Evolutionary conservation across 2,113 vertebrate genomes (phyloP), one percentile per base, ranked within the genome.

Genomic region (Nicator chloris): DNA sequence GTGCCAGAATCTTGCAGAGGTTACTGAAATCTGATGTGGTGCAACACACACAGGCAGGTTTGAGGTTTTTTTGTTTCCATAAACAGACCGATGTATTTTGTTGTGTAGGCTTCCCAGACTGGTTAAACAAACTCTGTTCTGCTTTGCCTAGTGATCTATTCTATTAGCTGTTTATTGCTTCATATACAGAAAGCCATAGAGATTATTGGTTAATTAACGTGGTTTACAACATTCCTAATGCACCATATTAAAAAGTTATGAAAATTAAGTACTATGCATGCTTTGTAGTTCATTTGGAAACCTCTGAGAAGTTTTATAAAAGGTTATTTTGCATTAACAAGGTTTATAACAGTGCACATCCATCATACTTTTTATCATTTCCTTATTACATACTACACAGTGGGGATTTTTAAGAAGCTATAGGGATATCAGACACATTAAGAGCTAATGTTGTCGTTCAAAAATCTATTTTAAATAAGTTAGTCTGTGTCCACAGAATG

Each of bases 191-290:
- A 94, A 97, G 95, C 93, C 76, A 97, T 51, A 96, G 96, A 98
- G 97, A 97, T 97, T 97, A 97, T 93, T 86, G 75, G 93, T 97
- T 98, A 98, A 98, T 98, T 98, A 98, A 97, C 96, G 92, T 87
- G 92, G 95, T 97, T 98, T 98, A 97, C 97, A 97, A 96, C 90
- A 93, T 95, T 39, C 86, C 96, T 97, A 97, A 98, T 96, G 95
- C 82, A 35, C 94, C 90, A 71, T 94, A 98, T 97, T 97, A 97
- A 98, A 97, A 97, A 98, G 97, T 98, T 97, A 97, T 97, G 97
- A 98, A 97, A 98, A 97, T 98, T 96, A 97, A 97, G 88, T 96
- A 97, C 94, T 96, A 88, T 72, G 78, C 83, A 96, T 59, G 57
- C 94, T 94, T 92, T 94, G 93, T 68, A 92, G 95, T 91, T 97